Evolutionary conservation across 1,140 invertebrate genomes (phyloP).

Genomic region (Drosophila mojavensis): DNA sequence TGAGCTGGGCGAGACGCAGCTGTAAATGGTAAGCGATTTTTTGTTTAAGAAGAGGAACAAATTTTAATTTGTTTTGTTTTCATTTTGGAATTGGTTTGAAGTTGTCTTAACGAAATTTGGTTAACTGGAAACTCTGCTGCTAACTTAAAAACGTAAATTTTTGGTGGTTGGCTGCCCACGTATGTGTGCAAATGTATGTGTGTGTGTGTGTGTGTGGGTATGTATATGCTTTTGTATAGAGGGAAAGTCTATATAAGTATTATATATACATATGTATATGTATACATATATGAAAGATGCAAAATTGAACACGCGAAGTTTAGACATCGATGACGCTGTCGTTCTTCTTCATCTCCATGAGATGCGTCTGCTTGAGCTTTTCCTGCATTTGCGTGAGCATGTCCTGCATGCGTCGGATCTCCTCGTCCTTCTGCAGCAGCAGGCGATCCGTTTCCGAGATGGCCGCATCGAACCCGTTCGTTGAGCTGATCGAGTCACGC

Average conservation of each 20-base stretch:
- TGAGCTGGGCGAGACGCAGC: not conserved
- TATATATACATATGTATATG: conserved; percentile 37
- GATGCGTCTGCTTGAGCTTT: conserved; percentile 92
- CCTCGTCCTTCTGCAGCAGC: conserved; percentile 96
- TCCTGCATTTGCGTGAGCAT: conserved; percentile 98
- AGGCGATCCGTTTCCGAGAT: conserved; percentile 94
- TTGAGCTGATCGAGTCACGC: conserved; percentile 91
- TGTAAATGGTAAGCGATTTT: conserved; percentile 13
- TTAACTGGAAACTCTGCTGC: conserved; percentile 36
- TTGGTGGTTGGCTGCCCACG: conserved; percentile 54
- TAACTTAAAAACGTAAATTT: conserved; percentile 58
- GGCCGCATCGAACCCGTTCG: conserved; percentile 88
- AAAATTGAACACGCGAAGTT: conserved; percentile 68
- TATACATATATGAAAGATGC: conserved; percentile 45
- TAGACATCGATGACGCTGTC: conserved; percentile 93
- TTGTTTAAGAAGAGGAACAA: not conserved
- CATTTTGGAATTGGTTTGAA: not conserved
- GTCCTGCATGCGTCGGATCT: conserved; percentile 97
- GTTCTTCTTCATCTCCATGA: conserved; percentile 88
- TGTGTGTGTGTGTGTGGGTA: conserved; percentile 21
- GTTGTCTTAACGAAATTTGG: conserved; percentile 17
- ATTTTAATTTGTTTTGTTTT: not conserved
- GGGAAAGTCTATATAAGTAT: conserved; percentile 34
- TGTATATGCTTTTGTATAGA: conserved; percentile 21
- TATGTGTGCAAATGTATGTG: conserved; percentile 10